A percentile compares a stretch with the other conserved stretches of the same genome.
Evolutionary conservation across 2,797 vertebrate species (phyloP).

Genomic region (Coilia nasus): DNA sequence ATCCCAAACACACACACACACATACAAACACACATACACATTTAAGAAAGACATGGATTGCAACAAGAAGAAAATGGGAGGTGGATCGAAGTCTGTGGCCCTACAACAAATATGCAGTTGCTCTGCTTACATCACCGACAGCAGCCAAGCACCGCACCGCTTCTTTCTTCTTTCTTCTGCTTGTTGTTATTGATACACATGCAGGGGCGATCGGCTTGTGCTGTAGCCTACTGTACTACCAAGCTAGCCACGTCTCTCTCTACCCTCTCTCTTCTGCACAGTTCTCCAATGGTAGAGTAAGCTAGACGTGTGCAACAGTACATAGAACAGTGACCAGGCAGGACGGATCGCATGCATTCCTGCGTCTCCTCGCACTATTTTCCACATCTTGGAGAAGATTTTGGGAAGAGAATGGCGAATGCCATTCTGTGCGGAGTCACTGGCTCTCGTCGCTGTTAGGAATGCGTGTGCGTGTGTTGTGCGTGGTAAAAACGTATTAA

Average conservation of each 20-base stretch:
- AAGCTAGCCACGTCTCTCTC: conserved; percentile 21
- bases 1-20: conserved; percentile 30
- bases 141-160: conserved; percentile 66
- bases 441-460: conserved; percentile 60
- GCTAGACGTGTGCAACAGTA: conserved; percentile 54
- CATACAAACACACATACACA: background rate
- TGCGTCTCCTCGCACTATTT: conserved; percentile 45
- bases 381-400: conserved; percentile 61
- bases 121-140: conserved; percentile 71
- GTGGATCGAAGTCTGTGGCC: conserved; percentile 12
- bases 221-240: conserved; percentile 51
- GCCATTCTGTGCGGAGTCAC: conserved; percentile 65
- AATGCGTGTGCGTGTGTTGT: conserved; percentile 69
- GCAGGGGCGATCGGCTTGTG: conserved; percentile 62
- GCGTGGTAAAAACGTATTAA: conserved; percentile 63
- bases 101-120: conserved; percentile 29
- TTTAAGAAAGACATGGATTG: background rate
- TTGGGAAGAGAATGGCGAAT: conserved; percentile 71
- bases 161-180: conserved; percentile 67
- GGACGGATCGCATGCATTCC: conserved; percentile 40
- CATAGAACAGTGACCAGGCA: conserved; percentile 45
- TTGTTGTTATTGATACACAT: conserved; percentile 76
- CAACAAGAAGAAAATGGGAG: background rate
- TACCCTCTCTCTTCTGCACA: conserved; percentile 39
- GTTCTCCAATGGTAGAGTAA: conserved; percentile 53